Base-by-base conservation (phyloP, 2,113 vertebrate species). In the Psittacus erithacus region DNA sequence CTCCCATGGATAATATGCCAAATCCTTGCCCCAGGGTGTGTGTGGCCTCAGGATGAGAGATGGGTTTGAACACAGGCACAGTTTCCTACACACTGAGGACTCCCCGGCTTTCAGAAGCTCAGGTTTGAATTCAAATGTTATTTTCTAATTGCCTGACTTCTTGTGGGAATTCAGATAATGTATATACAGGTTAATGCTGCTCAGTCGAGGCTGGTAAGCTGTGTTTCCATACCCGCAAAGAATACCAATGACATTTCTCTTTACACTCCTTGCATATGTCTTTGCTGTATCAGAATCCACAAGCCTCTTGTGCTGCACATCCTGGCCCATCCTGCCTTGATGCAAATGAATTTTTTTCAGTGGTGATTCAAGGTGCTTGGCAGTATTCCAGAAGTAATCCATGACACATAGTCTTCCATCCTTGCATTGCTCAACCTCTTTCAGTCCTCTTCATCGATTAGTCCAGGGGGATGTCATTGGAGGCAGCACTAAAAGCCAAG, bases 61-160 rank as follows among this genome's bases (percentile, higher is more conserved):
- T 41, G 18, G 53, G 33, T 86, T 96, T 88, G 62, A 88, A 12
- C 41, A 33, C 33, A 35, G 64, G 25, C 81, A 33, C 17, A 17
- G 35, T 69, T 93, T 77, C 73, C 47, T 46, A n/a, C 17, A 59
- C 31, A 13, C 67, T 53, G 64, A 86, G 71, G 49, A 55, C 31
- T 86, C 39, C 35, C 47, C 60, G 53, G 35, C 59, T 73, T 80
- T 95, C 80, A 69, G 63, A 83, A 70, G n/a, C 68, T 55, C 44
- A 57, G 44, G 67, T 91, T 80, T 88, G 33, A 60, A 49, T 77
- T 88, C 49, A 65, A 62, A 83, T 29, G 5, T 53, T 77, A 31
- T 83, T 96, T 95, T 77, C 76, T 91, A 74, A 65, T 81, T 81
- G 46, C 38, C 64, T 68, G 18, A n/a, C 41, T 74, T 82, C 76